These are phyloP conservation scores for Brenthis ino DNA, from an alignment of 2,888 invertebrate species.

Conservation along the genomic window DNA sequence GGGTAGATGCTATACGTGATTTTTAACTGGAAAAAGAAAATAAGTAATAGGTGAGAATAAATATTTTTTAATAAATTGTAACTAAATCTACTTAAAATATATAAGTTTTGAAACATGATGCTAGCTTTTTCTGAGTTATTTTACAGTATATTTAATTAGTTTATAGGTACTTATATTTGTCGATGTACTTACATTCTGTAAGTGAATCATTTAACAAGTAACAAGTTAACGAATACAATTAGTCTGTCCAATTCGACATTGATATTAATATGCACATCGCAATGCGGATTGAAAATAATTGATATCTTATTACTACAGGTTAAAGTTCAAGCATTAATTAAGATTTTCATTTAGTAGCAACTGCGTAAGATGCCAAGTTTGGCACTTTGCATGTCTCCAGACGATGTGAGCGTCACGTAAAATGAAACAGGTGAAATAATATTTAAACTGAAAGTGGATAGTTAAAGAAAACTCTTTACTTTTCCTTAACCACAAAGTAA, in stretches of 20 bases:
- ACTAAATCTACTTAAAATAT: too few relatives aligned
- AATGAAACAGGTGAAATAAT: conserved; percentile 37
- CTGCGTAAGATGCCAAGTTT: conserved; percentile 53
- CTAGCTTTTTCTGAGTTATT: too few relatives aligned
- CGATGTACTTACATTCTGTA: background rate
- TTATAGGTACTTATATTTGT: too few relatives aligned
- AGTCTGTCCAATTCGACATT: conserved; percentile 9
- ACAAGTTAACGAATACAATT: conserved; percentile 4
- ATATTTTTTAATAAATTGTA: too few relatives aligned
- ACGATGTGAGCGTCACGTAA: conserved; percentile 53
- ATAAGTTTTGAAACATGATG: too few relatives aligned
- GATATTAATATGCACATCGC: conserved; percentile 6
- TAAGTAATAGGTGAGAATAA: too few relatives aligned
- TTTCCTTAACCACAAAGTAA: conserved; percentile 21
- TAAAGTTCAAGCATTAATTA: conserved; percentile 67
- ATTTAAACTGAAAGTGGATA: conserved; percentile 30
- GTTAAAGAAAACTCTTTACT: conserved; percentile 28
- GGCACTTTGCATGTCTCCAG: conserved; percentile 50
- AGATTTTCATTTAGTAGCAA: conserved; percentile 56
- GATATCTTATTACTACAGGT: conserved; percentile 20
- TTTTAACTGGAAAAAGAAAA: too few relatives aligned
- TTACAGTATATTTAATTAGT: too few relatives aligned
- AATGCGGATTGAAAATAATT: conserved; percentile 30
- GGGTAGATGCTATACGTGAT: too few relatives aligned
- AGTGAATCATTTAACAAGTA: background rate